These are phyloP conservation scores for Sebastes fasciatus DNA, from an alignment of 2,113 vertebrate genomes.

Conservation along the genomic window DNA sequence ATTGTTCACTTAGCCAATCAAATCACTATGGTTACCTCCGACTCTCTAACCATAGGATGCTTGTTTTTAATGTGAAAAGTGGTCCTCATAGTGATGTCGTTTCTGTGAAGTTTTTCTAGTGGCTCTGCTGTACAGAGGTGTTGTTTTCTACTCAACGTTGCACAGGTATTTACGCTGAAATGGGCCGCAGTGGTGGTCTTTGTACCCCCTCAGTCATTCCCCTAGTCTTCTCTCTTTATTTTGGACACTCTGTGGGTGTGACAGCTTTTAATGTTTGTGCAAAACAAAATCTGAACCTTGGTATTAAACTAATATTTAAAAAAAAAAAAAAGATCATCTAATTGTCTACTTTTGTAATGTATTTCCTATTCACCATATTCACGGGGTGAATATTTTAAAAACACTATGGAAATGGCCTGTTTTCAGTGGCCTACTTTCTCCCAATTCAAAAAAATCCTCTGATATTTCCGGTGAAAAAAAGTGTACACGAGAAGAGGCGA, in stretches of 20 bases:
- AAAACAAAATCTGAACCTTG: constrained; percentile 54
- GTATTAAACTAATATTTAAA: constrained; percentile 42
- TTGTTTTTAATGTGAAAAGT: constrained; percentile 77
- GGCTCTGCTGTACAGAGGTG: constrained; percentile 72
- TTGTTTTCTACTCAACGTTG: constrained; percentile 72
- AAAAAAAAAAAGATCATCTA: constrained; percentile 1
- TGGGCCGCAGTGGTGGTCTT: constrained; percentile 35
- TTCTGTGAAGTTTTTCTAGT: constrained; percentile 78
- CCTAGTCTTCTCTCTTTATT: constrained; percentile 44
- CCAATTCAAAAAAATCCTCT: constrained; percentile 21
- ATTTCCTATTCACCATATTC: constrained; percentile 60
- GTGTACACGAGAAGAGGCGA: background rate
- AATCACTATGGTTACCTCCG: constrained; percentile 11
- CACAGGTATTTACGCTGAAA: constrained; percentile 59
- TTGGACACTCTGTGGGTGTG: constrained; percentile 59
- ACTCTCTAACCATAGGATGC: constrained; percentile 59
- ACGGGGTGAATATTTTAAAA: constrained; percentile 65
- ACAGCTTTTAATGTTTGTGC: constrained; percentile 76
- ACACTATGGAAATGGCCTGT: constrained; percentile 50
- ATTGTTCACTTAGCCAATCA: constrained; percentile 39
- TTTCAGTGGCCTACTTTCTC: constrained; percentile 55
- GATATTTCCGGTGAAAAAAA: constrained; percentile 22
- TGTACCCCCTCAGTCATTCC: background rate
- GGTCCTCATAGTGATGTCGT: constrained; percentile 75
- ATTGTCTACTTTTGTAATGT: constrained; percentile 76